These are phyloP conservation scores for Falco biarmicus DNA, from an alignment of 2,797 vertebrate genomes.

Conservation along the genomic window DNA sequence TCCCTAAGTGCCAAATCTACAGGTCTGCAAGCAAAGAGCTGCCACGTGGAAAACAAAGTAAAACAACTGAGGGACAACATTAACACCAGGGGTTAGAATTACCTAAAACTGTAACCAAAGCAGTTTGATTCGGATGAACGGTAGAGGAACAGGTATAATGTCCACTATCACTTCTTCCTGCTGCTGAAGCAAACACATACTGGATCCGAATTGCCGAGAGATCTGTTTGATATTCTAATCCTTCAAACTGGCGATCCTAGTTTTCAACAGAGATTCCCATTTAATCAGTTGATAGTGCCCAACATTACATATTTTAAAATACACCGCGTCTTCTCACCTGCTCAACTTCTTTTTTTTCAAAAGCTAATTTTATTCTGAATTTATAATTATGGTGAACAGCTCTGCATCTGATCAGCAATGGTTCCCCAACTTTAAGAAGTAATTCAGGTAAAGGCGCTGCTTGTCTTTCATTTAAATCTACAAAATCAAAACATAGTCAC, in stretches of 20 bases:
- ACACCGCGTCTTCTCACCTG: constrained; percentile 58
- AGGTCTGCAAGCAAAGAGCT: background rate
- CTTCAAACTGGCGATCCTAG: constrained; percentile 62
- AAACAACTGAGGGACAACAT: background rate
- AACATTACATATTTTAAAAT: background rate
- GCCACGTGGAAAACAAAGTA: background rate
- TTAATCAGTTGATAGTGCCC: background rate
- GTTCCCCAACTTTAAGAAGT: constrained; percentile 76
- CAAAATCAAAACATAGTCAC: constrained; percentile 46
- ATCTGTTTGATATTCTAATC: constrained; percentile 52
- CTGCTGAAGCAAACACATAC: constrained; percentile 58
- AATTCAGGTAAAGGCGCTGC: constrained; percentile 58
- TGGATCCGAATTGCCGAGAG: constrained; percentile 67
- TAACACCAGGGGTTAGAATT: constrained; percentile 14
- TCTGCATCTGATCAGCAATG: constrained; percentile 79
- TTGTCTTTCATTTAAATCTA: constrained; percentile 74
- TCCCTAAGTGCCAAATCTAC: too few relatives aligned
- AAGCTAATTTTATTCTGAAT: constrained; percentile 65
- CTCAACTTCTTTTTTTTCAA: constrained; percentile 60
- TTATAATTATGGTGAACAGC: constrained; percentile 55
- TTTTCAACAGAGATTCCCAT: constrained; percentile 59
- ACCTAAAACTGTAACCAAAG: constrained; percentile 79
- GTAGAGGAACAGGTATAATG: constrained; percentile 78
- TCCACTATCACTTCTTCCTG: constrained; percentile 63
- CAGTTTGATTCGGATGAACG: constrained; percentile 67